Base-by-base conservation (phyloP, 1,140 invertebrate genomes). In the Xylocopa sonorina region DNA sequence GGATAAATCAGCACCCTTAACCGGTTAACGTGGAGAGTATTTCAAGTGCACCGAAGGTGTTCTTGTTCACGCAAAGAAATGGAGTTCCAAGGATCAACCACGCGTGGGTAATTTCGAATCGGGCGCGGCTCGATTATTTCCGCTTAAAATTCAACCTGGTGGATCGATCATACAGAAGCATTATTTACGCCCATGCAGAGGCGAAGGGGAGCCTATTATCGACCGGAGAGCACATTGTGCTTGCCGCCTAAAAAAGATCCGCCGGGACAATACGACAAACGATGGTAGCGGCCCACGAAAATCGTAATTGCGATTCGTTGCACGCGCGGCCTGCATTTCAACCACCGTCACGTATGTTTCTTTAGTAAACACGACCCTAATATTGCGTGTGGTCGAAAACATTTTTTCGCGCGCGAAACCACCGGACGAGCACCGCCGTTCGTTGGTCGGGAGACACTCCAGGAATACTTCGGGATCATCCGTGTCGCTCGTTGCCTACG, bases 301-400 rank as follows among this genome's bases (percentile, higher is more conserved):
- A 24, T 46, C 50, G 60, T 69, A 60, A 83, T 83, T 78, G 50
- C 72, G 34, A 85, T 87, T 81, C 77, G 80, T 29, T 68, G 66
- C 53, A 78, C 69, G 83, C 64, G 74, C 48, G 55, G 41, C 64
- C 55, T 16, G 74, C 53, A 76, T 78, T 68, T 62, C 68, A 68
- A 53, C 63, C 55, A 68, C 51, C 41, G 34, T 55, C 60, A 71
- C 24, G 63, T 71, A n/a, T 87, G 85, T 87, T 87, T 81, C 53
- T 48, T 84, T 24, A 76, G 73, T 55, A 87, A 87, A 87, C 82
- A 87, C 21, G 71, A 66, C 14, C 34, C 51, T 41, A 66, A 55
- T 84, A 76, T 79, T 50, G 82, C 82, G 75, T 83, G 85, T 87
- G 85, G 85, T 67, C 85, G 67, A 79, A 79, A 82, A 75, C 64